Percentiles rank a stretch among this genome's conserved stretches.
Conservation (phyloP, 2,113 vertebrate genomes). For the Syrrhaptes paradoxus region DNA sequence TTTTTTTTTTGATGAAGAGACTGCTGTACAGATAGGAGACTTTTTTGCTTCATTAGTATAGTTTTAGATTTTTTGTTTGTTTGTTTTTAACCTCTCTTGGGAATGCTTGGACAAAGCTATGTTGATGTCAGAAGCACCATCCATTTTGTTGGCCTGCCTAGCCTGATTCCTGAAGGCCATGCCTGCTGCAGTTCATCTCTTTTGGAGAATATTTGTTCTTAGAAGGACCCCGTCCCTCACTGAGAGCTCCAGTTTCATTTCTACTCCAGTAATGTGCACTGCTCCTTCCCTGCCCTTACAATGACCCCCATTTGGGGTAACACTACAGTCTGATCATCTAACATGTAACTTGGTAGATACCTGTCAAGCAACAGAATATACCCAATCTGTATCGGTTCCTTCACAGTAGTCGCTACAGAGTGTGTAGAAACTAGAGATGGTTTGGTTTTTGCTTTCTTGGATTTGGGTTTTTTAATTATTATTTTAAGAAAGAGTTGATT, state of each 20-base stretch:
- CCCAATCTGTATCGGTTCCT: conserved; percentile 73
- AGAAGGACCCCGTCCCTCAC: conserved; percentile 68
- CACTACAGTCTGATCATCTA: conserved; percentile 77
- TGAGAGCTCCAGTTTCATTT: conserved; percentile 73
- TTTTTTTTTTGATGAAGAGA: conserved; percentile 80
- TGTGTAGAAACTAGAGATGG: conserved; percentile 73
- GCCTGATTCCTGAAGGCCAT: conserved; percentile 67
- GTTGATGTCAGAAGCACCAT: conserved; percentile 81
- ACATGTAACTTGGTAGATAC: conserved; percentile 78
- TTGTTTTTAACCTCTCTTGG: conserved; percentile 78
- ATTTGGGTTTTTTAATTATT: conserved; percentile 15
- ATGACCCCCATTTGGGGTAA: conserved; percentile 69
- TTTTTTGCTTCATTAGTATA: conserved; percentile 86
- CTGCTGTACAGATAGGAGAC: conserved; percentile 85
- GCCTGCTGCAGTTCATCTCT: conserved; percentile 65
- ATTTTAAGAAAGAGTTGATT: conserved; percentile 74
- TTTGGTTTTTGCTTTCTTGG: conserved; percentile 30
- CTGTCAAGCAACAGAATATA: conserved; percentile 75
- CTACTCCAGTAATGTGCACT: conserved; percentile 66
- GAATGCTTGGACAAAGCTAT: conserved; percentile 87
- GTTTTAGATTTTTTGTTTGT: conserved; percentile 78
- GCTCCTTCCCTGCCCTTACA: conserved; percentile 65
- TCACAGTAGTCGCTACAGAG: conserved; percentile 74
- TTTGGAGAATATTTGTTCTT: conserved; percentile 73
- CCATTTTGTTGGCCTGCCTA: conserved; percentile 84